phyloP scores from a whole-genome alignment of 2,113 vertebrate species.

The Cyprinodon variegatus region DNA sequence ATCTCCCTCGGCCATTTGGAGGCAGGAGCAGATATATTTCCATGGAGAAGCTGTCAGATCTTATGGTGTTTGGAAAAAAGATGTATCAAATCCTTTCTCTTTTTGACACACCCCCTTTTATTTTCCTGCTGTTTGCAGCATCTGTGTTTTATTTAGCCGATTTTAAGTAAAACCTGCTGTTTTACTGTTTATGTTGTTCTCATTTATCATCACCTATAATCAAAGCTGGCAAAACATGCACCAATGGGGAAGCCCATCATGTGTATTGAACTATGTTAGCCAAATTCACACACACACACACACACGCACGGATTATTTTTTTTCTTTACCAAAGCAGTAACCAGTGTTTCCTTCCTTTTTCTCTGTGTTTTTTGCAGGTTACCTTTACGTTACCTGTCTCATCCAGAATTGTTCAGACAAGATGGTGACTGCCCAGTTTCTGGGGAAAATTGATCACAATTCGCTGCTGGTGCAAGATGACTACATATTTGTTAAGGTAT shows the following conservation, averaged over 20 bases:
- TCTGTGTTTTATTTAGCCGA: not conserved
- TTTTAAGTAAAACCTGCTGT: not conserved
- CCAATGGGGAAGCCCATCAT: no score
- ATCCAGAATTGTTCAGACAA: constrained; percentile 91
- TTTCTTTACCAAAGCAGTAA: not conserved
- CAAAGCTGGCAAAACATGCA: not conserved
- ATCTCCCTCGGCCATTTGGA: constrained; percentile 68
- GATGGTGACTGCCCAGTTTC: constrained; percentile 82
- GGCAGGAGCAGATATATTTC: constrained; percentile 37
- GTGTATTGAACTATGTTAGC: no score
- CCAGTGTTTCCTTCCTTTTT: constrained; percentile 11
- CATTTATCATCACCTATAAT: not conserved
- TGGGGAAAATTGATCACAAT: constrained; percentile 85
- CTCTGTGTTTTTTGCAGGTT: constrained; percentile 76
- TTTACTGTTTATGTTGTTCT: not conserved
- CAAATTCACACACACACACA: no score
- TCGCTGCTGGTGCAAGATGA: constrained; percentile 91
- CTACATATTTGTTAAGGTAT: constrained; percentile 96
- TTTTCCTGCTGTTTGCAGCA: not conserved
- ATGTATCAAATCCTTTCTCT: constrained; percentile 25
- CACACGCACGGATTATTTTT: not conserved
- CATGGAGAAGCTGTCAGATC: constrained; percentile 34
- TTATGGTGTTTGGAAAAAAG: constrained; percentile 36
- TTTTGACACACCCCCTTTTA: not conserved
- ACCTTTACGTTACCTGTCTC: constrained; percentile 89